Base-by-base conservation (phyloP, 1,140 invertebrate species). In the Patella vulgata region DNA sequence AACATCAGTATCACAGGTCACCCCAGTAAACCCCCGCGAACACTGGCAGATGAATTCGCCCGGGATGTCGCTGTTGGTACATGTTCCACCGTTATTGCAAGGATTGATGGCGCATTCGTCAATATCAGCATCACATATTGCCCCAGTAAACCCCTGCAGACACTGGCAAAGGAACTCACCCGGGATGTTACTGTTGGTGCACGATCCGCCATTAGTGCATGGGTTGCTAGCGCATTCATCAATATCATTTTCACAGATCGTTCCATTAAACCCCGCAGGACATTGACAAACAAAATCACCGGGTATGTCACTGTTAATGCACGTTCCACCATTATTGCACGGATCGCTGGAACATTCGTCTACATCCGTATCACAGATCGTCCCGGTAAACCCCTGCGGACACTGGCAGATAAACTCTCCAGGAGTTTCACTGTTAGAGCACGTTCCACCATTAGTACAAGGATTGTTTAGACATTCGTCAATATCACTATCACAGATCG, bases 341-440 rank as follows among this genome's bases (percentile, higher is more conserved):
- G 77, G 77, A 28, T 31, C 8, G 6, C 28, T 3, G 3, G 17
- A 17, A 27, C 66, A 68, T 51, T 59, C 56, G 51, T 68, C 53
- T 28, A 68, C 30, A 23, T 63, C 60, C 17, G 31, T 28, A 2
- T 44, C 44, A 33, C 66, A 68, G 14, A 57, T 63, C 14, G 47
- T 47, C 3, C 66, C 66, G 23, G 54, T 68, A 39, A 63, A 68
- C 9, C 36, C 40, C 8, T 33, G n/a, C n/a, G 27, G 96, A 82
- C 96, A 98, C 94, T 96, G 82, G 82, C 94, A 96, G 42, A 86
- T 91, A 84, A 97, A 99, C 77, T 97, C 94, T 55, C 92, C 93
- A 6, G 46, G 56, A 36, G 14, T 21, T 0, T 97, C 88, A 59
- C 97, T 86, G 85, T 99, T 96, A 0, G 95, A 96, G 84, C 82